These are phyloP conservation scores for Oligia strigilis DNA, from an alignment of 2,888 invertebrate genomes.

Conservation along the genomic window DNA sequence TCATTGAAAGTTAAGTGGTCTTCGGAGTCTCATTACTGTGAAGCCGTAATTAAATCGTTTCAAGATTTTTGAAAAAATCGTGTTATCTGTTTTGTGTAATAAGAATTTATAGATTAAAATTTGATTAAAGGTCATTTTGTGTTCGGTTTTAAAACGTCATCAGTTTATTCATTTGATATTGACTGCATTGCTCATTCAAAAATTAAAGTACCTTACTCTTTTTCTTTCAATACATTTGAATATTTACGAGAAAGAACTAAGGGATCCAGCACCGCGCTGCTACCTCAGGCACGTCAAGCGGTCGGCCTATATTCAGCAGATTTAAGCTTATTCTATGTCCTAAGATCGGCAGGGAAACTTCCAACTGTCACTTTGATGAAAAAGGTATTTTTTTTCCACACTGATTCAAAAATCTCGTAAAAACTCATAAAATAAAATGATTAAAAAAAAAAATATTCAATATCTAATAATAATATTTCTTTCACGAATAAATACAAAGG, in stretches of 20 bases:
- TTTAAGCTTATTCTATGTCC: too few species aligned
- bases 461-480: constrained; percentile 3
- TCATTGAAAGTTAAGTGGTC: constrained; percentile 23
- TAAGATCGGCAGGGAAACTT: background rate
- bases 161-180: background rate
- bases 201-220: background rate
- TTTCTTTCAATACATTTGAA: background rate
- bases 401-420: background rate
- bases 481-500: constrained; percentile 20
- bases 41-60: constrained; percentile 35
- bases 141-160: background rate
- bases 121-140: background rate
- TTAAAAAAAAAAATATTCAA: background rate
- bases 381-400: background rate
- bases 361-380: background rate
- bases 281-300: too few species aligned
- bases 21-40: constrained; percentile 21
- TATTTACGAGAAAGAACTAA: background rate
- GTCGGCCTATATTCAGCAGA: background rate
- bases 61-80: constrained; percentile 1
- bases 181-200: background rate
- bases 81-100: background rate
- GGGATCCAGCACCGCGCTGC: too few species aligned
- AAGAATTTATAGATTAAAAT: background rate
- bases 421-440: background rate